Conservation (phyloP, 2,797 vertebrate genomes). For the Melanotaenia maccullochi region DNA sequence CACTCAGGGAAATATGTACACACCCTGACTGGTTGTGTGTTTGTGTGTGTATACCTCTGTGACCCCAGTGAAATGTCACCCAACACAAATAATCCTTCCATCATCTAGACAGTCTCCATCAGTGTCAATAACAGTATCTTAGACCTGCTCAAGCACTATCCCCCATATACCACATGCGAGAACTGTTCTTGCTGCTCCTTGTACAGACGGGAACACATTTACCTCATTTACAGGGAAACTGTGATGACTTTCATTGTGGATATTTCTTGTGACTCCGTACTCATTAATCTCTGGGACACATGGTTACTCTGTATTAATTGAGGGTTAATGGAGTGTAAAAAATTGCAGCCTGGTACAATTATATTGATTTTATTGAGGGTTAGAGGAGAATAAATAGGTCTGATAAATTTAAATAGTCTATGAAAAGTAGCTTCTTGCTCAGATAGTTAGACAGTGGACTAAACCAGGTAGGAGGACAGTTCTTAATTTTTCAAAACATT, state of each 20-base stretch:
- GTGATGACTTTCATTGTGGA: neutral
- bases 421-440: neutral
- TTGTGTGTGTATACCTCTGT: slow-evolving; percentile 58
- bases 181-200: slow-evolving; percentile 17
- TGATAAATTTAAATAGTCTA: neutral
- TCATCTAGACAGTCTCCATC: slow-evolving; percentile 38
- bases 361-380: neutral
- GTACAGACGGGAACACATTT: slow-evolving; percentile 27
- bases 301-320: neutral
- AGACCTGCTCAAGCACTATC: slow-evolving; percentile 27
- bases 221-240: slow-evolving; percentile 3
- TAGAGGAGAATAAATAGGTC: neutral
- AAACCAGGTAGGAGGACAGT: neutral
- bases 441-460: neutral
- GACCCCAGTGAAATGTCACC: slow-evolving; percentile 75
- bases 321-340: neutral
- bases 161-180: slow-evolving; percentile 56
- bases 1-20: slow-evolving; percentile 38
- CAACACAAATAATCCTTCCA: slow-evolving; percentile 62
- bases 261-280: neutral
- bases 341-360: neutral
- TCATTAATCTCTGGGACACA: neutral
- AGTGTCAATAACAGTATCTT: slow-evolving; percentile 67
- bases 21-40: slow-evolving; percentile 26
- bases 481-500: no score